These are phyloP conservation scores for Lepus europaeus DNA, from an alignment of 2,113 vertebrate genomes.

Conservation along the genomic window DNA sequence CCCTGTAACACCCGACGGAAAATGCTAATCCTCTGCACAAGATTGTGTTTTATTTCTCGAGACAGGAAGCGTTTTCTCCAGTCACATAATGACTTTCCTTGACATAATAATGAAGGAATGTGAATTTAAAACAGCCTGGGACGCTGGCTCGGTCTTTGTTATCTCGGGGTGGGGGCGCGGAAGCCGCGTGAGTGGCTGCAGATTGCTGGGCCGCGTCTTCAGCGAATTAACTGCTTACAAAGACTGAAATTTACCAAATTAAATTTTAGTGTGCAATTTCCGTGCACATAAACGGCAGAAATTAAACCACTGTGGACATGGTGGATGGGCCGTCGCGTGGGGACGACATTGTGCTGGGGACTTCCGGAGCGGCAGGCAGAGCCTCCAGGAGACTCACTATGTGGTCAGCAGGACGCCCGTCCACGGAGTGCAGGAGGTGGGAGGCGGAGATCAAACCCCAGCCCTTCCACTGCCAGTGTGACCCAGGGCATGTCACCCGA, in stretches of 20 bases:
- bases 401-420: not conserved
- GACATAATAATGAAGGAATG: conserved; percentile 74
- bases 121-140: conserved; percentile 76
- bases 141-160: conserved; percentile 58
- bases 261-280: conserved; percentile 79
- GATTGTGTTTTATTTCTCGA: conserved; percentile 75
- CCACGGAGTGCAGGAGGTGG: too few relatives aligned
- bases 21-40: conserved; percentile 68
- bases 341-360: not conserved
- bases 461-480: not conserved
- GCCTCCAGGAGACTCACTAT: not conserved
- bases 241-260: conserved; percentile 75
- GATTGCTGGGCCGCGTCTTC: conserved; percentile 1
- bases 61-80: conserved; percentile 77
- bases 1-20: conserved; percentile 44
- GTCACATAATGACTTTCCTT: conserved; percentile 74
- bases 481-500: not conserved
- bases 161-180: conserved; percentile 23
- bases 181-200: conserved; percentile 60
- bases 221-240: conserved; percentile 70
- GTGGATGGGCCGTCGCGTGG: not conserved
- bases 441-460: not conserved
- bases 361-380: not conserved
- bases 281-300: conserved; percentile 62
- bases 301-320: conserved; percentile 37